These are phyloP conservation scores for Mycogona germanica DNA, from an alignment of 2,888 invertebrate species.

Conservation along the genomic window DNA sequence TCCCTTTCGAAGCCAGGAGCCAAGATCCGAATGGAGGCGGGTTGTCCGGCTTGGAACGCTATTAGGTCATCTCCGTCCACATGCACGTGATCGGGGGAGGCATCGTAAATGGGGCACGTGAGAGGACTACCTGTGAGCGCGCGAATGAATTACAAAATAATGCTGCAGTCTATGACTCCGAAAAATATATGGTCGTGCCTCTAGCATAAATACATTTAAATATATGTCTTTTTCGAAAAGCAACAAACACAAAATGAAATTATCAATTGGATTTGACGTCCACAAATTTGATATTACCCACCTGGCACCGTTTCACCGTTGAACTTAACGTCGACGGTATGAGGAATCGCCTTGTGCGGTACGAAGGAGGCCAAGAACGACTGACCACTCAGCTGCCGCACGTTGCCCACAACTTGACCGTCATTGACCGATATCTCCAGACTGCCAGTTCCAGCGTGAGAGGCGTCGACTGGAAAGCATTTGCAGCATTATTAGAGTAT, in stretches of 20 bases:
- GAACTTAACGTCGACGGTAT: constrained; percentile 86
- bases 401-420: constrained; percentile 86
- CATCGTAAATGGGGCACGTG: constrained; percentile 26
- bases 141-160: neutral
- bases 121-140: constrained; percentile 31
- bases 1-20: constrained; percentile 47
- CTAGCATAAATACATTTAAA: constrained; percentile 2
- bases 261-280: neutral
- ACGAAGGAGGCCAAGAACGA: constrained; percentile 77
- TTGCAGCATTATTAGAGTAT: constrained; percentile 10
- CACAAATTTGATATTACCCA: constrained; percentile 22
- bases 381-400: constrained; percentile 77
- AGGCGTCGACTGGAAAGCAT: constrained; percentile 67
- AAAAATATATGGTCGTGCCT: no score
- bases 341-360: constrained; percentile 70
- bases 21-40: constrained; percentile 79
- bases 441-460: constrained; percentile 91
- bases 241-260: neutral
- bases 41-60: constrained; percentile 77
- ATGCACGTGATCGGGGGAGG: constrained; percentile 27
- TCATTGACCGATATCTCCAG: constrained; percentile 91
- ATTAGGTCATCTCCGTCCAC: constrained; percentile 59
- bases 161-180: neutral
- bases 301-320: constrained; percentile 44
- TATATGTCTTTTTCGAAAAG: no score